Evolutionary conservation across 2,888 invertebrate genomes (phyloP), one percentile per base, ranked within the genome.

Genomic region (Trisateles emortualis): DNA sequence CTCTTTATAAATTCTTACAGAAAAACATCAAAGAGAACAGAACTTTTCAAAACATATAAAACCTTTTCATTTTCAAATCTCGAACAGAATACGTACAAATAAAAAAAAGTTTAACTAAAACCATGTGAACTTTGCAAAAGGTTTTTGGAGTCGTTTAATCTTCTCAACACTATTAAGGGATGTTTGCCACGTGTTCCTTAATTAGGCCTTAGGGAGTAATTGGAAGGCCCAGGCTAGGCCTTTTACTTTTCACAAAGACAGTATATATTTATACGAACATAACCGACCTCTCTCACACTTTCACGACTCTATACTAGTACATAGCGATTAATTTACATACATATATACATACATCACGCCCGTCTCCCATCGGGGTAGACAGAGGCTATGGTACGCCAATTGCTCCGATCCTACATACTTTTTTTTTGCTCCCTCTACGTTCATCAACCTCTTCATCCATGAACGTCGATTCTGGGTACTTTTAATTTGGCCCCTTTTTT

Each of bases 131-230:
- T 42, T 36, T 19, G 17, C 8, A 14, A 52, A 1, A 1, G 10
- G 39, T 46, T 46, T 55, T 38, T n/a, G n/a, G 11, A n/a, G 10
- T 48, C 36, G 50, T 53, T 52, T 29, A 48, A 26, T 46, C 42
- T 45, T 38, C 39, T 41, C 39, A 50, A 48, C 47, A 50, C 36
- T 51, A 39, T 52, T 39, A 5, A 39, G 62, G 44, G 39, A 48
- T 51, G 40, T 41, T 40, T 11, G 24, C 36, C 42, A 62, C 43
- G 52, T 49, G 32, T 29, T 42, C 36, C 22, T 10, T 67, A 67
- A 67, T 70, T 59, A 67, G 32, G 16, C 67, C 50, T 32, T 22
- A 13, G 51, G 41, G 67, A 50, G 29, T 62, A 55, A 70, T 67
- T 70, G 38, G 36, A 19, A 47, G 47, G 29, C 41, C 26, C 48